Conservation (phyloP, 2,888 invertebrate species). For the Eupithecia exiguata region DNA sequence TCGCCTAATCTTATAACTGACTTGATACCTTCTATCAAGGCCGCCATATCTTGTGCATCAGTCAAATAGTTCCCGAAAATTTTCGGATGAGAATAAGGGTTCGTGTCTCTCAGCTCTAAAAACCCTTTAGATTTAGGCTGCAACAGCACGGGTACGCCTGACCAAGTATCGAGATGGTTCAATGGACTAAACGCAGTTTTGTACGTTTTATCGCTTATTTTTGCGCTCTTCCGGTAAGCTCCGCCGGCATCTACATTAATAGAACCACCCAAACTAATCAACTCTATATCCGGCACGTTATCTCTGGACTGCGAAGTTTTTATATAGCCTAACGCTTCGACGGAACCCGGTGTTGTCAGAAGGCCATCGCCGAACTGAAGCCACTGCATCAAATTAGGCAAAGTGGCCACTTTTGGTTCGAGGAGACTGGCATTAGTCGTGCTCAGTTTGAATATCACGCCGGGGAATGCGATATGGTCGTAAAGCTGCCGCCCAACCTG, state of each 20-base stretch:
- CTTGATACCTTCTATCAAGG: slow-evolving; percentile 85
- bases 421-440: slow-evolving; percentile 73
- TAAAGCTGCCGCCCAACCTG: slow-evolving; percentile 87
- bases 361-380: slow-evolving; percentile 81
- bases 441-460: slow-evolving; percentile 75
- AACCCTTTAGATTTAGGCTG: slow-evolving; percentile 90
- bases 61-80: slow-evolving; percentile 92
- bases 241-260: slow-evolving; percentile 84
- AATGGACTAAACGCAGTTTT: slow-evolving; percentile 82
- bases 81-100: slow-evolving; percentile 89
- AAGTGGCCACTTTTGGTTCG: slow-evolving; percentile 72
- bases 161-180: slow-evolving; percentile 84
- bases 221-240: slow-evolving; percentile 80
- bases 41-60: slow-evolving; percentile 85
- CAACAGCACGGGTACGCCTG: slow-evolving; percentile 87
- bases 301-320: slow-evolving; percentile 84
- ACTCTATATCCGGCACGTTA: slow-evolving; percentile 86
- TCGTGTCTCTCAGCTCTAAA: slow-evolving; percentile 87
- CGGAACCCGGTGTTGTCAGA: slow-evolving; percentile 84
- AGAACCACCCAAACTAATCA: slow-evolving; percentile 86
- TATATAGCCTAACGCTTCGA: slow-evolving; percentile 87
- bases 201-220: slow-evolving; percentile 83
- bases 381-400: slow-evolving; percentile 75
- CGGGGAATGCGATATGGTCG: slow-evolving; percentile 84
- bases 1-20: slow-evolving; percentile 83